phyloP scores from a whole-genome alignment of 2,113 vertebrate species.

The Dromiciops gliroides region DNA sequence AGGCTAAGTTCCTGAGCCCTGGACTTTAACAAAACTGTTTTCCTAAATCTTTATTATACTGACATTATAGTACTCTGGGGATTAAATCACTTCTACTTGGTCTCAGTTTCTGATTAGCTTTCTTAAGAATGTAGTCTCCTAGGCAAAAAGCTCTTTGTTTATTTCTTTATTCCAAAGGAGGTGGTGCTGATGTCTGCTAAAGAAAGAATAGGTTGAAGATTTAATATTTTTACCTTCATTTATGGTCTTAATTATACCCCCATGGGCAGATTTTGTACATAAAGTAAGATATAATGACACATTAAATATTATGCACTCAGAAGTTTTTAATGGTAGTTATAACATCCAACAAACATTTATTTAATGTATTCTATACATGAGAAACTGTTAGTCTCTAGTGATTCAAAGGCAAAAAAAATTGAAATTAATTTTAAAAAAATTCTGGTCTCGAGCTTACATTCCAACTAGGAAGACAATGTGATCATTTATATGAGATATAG shows the following conservation, averaged over 20 bases:
- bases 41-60: slow-evolving; percentile 6
- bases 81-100: slow-evolving; percentile 9
- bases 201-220: not conserved
- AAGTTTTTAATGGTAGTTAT: not conserved
- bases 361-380: not conserved
- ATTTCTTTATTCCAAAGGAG: slow-evolving; percentile 21
- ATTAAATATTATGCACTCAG: slow-evolving; percentile 43
- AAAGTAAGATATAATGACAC: slow-evolving; percentile 50
- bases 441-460: not conserved
- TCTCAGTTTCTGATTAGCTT: not conserved
- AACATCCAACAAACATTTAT: too few species aligned
- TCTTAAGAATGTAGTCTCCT: not conserved
- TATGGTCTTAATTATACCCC: not conserved
- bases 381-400: not conserved
- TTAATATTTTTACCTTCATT: not conserved
- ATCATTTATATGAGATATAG: too few species aligned
- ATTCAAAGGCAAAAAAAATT: not conserved
- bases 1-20: not conserved
- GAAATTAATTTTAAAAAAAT: not conserved
- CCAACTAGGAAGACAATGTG: not conserved
- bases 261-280: slow-evolving; percentile 29
- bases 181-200: not conserved
- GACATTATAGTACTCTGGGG: slow-evolving; percentile 3
- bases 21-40: not conserved
- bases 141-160: not conserved